Base-by-base conservation (phyloP, 2,797 vertebrate genomes). In the Scolopax bukidnonensis region DNA sequence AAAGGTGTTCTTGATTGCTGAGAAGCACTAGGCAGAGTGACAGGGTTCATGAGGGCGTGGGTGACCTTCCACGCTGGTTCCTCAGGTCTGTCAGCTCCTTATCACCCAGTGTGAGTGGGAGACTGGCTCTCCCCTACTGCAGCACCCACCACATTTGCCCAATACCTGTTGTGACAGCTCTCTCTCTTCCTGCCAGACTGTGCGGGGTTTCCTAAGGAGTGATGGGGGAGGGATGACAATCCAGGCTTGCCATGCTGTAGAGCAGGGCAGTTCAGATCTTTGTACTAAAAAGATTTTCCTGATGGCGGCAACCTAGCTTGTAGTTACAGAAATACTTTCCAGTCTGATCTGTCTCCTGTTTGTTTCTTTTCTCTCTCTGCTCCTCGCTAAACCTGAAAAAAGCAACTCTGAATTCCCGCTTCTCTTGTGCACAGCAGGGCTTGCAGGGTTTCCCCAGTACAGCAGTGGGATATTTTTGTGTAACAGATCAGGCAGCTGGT, bases 11-110 rank as follows among this genome's bases (percentile, higher is more conserved):
- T 61, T 1, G 4, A 4, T 59, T 50, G 54, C 84, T 76, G 63
- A 68, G 80, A 45, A 75, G 16, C 21, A 23, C 38, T 43, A 59
- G 61, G 41, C 80, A 71, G 71, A 68, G 79, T 83, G 56, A 57
- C 0, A 0, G 60, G 16, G 60, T 95, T 93, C 19, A 0, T 57
- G n/a, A 47, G 36, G 53, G n/a, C 0, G 4, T 75, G 69, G 68
- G 53, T 50, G 71, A 32, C 79, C 16, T 87, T 89, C 20, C 8
- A 4, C 3, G 0, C 25, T 15, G 38, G 20, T 53, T 91, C 61
- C 65, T 90, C 57, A 71, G 48, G 33, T 89, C 60, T 41, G 1
- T 67, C 11, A 7, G 47, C 47, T 89, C 30, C 40, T 25, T 33
- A 53, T 11, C 64, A 54, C 36, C 16, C 59, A 20, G 30, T 64